Evolutionary conservation across 2,888 invertebrate genomes (phyloP).

Genomic region (Eilema sororculum): DNA sequence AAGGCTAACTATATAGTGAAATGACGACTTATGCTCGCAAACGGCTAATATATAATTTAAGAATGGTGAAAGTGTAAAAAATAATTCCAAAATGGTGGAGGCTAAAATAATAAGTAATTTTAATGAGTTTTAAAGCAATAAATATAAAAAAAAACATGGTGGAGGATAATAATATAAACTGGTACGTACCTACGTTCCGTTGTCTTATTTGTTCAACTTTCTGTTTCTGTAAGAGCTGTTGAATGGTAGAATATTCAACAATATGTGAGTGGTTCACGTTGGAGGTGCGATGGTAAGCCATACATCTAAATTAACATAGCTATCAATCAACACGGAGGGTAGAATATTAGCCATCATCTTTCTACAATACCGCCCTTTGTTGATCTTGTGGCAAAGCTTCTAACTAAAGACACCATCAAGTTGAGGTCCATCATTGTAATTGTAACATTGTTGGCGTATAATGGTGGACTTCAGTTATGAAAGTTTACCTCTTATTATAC

Average conservation of each 20-base stretch:
- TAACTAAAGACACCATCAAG: background rate
- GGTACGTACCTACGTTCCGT: background rate
- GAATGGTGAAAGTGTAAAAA: background rate
- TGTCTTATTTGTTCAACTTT: background rate
- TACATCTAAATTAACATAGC: background rate
- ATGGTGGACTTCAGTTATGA: too few species aligned
- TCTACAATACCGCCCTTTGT: too few species aligned
- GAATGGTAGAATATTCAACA: background rate
- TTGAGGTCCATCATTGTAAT: background rate
- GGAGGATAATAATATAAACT: background rate
- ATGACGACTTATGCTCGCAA: constrained; percentile 14
- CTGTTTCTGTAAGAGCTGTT: background rate
- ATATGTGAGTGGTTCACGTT: background rate
- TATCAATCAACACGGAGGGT: too few species aligned
- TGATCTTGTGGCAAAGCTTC: too few species aligned
- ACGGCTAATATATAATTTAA: constrained; percentile 3
- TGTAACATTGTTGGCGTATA: too few species aligned
- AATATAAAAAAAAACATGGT: constrained; percentile 3
- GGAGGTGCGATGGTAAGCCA: background rate
- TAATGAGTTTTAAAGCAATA: too few species aligned
- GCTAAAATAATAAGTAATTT: too few species aligned
- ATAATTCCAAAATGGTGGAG: background rate
- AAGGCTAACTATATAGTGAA: background rate
- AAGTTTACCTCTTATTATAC: too few species aligned
- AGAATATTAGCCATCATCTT: too few species aligned